Evolutionary conservation across 2,797 vertebrate species (phyloP).

Genomic region (Orestias chungarensis): DNA sequence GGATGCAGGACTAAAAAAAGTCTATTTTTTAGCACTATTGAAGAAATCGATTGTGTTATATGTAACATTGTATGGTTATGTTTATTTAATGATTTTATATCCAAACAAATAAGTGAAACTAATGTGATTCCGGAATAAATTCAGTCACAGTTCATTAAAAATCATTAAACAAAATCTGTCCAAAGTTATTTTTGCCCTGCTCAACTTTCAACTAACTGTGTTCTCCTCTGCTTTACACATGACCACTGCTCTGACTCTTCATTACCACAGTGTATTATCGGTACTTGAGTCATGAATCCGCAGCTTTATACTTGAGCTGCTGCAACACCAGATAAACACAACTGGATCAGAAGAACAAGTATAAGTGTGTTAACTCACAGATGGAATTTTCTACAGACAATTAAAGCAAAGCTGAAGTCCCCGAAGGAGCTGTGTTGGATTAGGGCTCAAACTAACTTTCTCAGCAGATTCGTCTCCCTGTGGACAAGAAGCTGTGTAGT

Average conservation of each 20-base stretch:
- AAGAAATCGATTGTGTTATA: neutral
- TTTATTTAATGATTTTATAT: neutral
- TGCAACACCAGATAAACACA: conserved; percentile 6
- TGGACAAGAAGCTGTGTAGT: neutral
- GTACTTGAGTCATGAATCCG: neutral
- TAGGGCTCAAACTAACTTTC: conserved; percentile 20
- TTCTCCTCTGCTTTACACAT: no score
- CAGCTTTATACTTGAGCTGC: neutral
- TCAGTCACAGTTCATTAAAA: neutral
- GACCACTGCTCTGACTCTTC: neutral
- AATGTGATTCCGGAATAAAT: neutral
- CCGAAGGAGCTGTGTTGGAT: neutral
- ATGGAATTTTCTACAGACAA: conserved; percentile 32
- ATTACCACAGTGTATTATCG: neutral
- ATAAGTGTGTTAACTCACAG: conserved; percentile 17
- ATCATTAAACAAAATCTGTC: neutral
- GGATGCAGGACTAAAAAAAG: no score
- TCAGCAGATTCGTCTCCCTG: conserved; percentile 27
- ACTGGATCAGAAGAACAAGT: conserved; percentile 13
- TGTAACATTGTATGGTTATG: neutral
- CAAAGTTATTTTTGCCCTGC: neutral
- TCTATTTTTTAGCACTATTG: neutral
- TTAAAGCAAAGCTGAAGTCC: conserved; percentile 38
- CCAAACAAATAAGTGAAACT: neutral
- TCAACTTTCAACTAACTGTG: neutral